Conservation (phyloP, 2,797 vertebrate species). For the Ciconia nigra region DNA sequence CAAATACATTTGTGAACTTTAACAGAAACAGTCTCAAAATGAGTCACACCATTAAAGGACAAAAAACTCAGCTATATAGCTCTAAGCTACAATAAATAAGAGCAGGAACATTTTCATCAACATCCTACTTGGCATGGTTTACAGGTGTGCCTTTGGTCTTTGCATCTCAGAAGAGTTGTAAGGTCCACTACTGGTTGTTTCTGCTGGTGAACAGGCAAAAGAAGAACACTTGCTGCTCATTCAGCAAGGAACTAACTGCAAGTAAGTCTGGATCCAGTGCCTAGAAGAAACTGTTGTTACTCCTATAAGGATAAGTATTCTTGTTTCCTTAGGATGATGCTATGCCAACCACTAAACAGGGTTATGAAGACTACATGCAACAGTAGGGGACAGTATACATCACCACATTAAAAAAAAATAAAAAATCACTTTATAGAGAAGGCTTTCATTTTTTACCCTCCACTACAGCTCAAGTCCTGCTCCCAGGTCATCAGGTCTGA, state of each 20-base stretch:
- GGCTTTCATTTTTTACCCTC: not conserved
- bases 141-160: not conserved
- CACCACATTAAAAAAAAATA: not conserved
- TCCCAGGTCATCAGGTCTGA: not conserved
- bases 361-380: not conserved
- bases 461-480: not conserved
- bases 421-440: not conserved
- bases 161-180: not conserved
- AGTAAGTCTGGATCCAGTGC: not conserved
- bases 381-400: not conserved
- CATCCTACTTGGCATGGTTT: not conserved
- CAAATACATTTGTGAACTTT: not conserved
- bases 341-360: not conserved
- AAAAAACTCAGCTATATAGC: not conserved
- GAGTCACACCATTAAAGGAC: not conserved
- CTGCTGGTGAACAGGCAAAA: not conserved
- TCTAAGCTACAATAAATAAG: not conserved
- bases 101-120: not conserved
- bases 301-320: not conserved
- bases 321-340: not conserved
- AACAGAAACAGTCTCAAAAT: conserved; percentile 25
- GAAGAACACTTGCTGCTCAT: not conserved
- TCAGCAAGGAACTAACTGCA: not conserved
- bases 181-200: not conserved
- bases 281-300: not conserved